Base-by-base conservation (phyloP, 2,888 invertebrate genomes). In the Trichogramma evanescens region DNA sequence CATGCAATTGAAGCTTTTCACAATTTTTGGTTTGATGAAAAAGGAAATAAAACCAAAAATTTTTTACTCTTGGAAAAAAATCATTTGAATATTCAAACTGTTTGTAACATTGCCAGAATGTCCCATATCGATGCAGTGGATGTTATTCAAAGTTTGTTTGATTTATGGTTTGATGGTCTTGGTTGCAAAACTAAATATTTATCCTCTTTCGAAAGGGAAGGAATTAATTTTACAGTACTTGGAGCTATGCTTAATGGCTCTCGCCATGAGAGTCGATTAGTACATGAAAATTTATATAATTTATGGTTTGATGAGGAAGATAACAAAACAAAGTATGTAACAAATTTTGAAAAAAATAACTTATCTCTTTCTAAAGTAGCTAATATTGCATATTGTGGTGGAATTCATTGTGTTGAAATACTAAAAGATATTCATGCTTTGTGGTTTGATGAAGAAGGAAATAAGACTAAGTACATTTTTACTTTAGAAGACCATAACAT, bases 371-470 rank as follows among this genome's bases (percentile, higher is more conserved):
- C 10, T 13, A 48, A 5, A 13, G 4, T 48, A 6, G 5, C 26
- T 10, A 48, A 4, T 6, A 48, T 10, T 13, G 10, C 26, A 48
- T 48, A 6, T 48, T 13, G 8, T 13, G 8, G 10, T 46, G 9
- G 44, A 5, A 3, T 9, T 5, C 2, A 54, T 54, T 54, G 39
- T 10, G 5, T 45, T 0, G 45, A 54, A 8, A 46, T 10, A 6
- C 7, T 48, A 6, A 4, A 54, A 66, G 68, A 70, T 58, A 72
- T 74, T 63, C 71, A 73, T 62, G 67, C 66, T 69, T 58, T 52
- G 50, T 73, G 71, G 68, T 72, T 73, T 68, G 56, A 56, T 51
- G 67, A 72, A 70, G 62, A 67, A 59, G 70, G 71, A 69, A 71
- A 70, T 70, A 58, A 55, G 52, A 64, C 63, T 1, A 70, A 71